These are phyloP conservation scores for Athalia cordata DNA, from an alignment of 2,888 invertebrate genomes.

Conservation along the genomic window DNA sequence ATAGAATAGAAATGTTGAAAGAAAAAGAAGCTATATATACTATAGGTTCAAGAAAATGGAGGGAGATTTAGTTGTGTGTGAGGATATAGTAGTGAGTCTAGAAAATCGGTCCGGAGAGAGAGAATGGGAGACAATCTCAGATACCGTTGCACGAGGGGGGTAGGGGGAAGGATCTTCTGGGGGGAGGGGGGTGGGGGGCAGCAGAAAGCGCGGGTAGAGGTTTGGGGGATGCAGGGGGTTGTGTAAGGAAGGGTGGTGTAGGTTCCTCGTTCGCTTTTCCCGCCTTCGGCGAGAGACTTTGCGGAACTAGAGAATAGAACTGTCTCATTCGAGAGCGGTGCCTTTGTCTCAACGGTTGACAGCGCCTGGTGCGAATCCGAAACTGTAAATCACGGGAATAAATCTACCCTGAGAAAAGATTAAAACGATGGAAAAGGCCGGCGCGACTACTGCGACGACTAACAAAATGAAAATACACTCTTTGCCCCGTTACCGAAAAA, in stretches of 20 bases:
- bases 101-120: neutral
- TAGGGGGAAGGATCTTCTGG: neutral
- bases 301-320: constrained; percentile 45
- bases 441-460: neutral
- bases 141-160: neutral
- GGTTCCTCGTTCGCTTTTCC: neutral
- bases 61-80: neutral
- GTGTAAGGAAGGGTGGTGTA: neutral
- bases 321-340: constrained; percentile 50
- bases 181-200: too few species aligned
- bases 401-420: constrained; percentile 17
- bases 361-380: constrained; percentile 36
- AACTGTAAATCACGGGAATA: constrained; percentile 41
- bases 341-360: constrained; percentile 54
- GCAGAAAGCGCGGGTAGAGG: too few species aligned
- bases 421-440: neutral
- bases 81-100: neutral
- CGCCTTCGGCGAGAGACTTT: constrained; percentile 16
- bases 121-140: neutral
- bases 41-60: too few species aligned
- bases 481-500: too few species aligned
- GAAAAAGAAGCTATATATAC: too few species aligned
- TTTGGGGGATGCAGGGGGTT: neutral
- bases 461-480: constrained; percentile 1
- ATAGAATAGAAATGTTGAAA: too few species aligned